These are phyloP conservation scores for Grus americana DNA, from an alignment of 2,113 vertebrate genomes.

Conservation along the genomic window DNA sequence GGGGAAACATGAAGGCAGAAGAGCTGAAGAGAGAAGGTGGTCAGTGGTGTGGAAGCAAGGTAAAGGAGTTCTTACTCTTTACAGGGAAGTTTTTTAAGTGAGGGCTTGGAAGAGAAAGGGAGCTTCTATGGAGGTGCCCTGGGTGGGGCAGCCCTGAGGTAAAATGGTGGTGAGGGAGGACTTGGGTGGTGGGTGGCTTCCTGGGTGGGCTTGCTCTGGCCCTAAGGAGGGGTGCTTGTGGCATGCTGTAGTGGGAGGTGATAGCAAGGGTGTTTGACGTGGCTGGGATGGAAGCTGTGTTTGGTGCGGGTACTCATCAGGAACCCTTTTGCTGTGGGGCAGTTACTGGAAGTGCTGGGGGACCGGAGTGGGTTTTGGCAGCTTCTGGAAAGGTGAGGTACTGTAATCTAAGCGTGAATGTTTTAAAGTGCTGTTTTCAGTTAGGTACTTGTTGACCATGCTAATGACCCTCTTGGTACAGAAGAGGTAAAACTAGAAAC, in stretches of 20 bases:
- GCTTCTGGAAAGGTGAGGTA: neutral
- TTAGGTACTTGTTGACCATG: fast-evolving
- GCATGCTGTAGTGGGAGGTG: fast-evolving
- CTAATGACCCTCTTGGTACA: neutral
- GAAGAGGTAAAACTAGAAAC: neutral
- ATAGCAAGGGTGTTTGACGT: fast-evolving
- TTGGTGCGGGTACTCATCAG: fast-evolving
- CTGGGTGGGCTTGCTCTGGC: no score
- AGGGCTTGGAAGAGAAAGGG: neutral
- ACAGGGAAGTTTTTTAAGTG: neutral
- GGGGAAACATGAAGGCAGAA: fast-evolving
- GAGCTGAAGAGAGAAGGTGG: neutral
- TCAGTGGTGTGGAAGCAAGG: fast-evolving
- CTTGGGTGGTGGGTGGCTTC: fast-evolving
- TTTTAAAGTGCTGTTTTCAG: neutral
- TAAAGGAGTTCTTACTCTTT: neutral
- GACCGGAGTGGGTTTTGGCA: neutral
- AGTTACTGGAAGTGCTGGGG: fast-evolving
- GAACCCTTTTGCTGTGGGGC: fast-evolving
- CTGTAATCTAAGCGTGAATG: fast-evolving
- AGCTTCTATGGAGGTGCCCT: no score
- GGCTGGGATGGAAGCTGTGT: fast-evolving
- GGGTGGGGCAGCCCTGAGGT: neutral
- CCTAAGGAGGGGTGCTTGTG: fast-evolving
- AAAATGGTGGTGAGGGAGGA: neutral